Percentiles rank a stretch among this genome's conserved stretches.
Conservation (phyloP, 2,113 vertebrate genomes). For the Cochlearius cochlearius region DNA sequence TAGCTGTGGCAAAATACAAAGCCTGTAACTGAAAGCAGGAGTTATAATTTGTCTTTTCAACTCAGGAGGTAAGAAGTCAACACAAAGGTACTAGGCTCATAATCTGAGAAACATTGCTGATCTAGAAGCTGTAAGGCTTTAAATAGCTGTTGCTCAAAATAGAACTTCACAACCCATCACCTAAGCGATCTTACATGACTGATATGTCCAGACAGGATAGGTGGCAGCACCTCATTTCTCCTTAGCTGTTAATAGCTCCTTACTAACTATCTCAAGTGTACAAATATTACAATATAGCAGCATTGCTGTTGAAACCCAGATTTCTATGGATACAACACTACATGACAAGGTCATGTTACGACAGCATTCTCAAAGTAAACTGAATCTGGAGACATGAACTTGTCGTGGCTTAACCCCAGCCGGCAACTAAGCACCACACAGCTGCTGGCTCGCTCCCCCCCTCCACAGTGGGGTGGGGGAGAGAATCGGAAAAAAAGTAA, state of each 20-base stretch:
- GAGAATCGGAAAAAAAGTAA: too few species aligned
- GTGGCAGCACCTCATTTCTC: background rate
- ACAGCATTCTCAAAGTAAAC: background rate
- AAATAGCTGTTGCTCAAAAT: slow-evolving; percentile 62
- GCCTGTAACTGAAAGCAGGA: background rate
- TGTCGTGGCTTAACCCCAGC: too few species aligned
- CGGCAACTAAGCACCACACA: too few species aligned
- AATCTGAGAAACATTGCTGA: background rate
- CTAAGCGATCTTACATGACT: background rate
- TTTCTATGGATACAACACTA: background rate
- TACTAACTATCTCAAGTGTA: background rate
- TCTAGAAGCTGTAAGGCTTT: background rate
- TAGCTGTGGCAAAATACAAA: background rate
- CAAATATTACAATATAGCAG: background rate
- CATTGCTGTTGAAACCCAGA: background rate
- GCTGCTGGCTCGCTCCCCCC: too few species aligned
- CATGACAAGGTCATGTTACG: background rate
- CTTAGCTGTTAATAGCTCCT: background rate
- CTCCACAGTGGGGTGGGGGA: too few species aligned
- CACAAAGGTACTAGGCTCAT: background rate
- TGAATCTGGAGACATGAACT: background rate
- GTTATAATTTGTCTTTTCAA: background rate
- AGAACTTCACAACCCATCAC: slow-evolving; percentile 40
- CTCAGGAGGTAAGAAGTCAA: background rate
- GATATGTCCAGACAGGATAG: background rate